Conservation (phyloP, 2,113 vertebrate species). For the Chitala chitala region DNA sequence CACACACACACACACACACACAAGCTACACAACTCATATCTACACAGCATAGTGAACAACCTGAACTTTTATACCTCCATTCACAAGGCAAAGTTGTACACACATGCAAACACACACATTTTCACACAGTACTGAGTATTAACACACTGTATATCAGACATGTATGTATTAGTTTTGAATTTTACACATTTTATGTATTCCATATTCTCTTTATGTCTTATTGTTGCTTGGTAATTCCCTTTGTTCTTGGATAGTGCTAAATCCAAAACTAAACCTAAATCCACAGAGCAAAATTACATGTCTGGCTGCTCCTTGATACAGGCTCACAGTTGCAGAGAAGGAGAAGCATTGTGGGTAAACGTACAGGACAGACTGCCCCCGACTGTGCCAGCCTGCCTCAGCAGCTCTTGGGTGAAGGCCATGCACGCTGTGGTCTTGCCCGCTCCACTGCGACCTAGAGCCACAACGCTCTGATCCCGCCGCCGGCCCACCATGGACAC, state of each 20-base stretch:
- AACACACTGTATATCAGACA: not conserved
- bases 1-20: no score
- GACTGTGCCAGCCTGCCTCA: conserved; percentile 65
- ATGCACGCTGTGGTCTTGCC: conserved; percentile 77
- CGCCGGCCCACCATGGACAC: conserved; percentile 68
- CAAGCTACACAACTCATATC: no score
- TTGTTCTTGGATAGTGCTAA: no score
- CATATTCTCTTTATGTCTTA: no score
- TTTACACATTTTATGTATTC: not conserved
- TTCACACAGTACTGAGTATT: not conserved
- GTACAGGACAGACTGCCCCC: conserved; percentile 65
- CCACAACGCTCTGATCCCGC: conserved; percentile 77
- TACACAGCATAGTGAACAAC: no score
- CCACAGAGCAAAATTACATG: no score
- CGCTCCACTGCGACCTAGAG: conserved; percentile 75
- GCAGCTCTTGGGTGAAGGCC: conserved; percentile 67
- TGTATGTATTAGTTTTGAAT: not conserved
- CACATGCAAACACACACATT: no score
- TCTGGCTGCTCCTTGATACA: not conserved
- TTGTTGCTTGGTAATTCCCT: no score
- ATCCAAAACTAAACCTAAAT: no score
- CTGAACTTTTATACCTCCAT: no score
- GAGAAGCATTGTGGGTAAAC: conserved; percentile 5
- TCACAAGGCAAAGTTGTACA: no score
- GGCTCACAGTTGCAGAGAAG: not conserved